Evolutionary conservation across 2,797 vertebrate genomes (phyloP).

Genomic region (Octomys mimax): DNA sequence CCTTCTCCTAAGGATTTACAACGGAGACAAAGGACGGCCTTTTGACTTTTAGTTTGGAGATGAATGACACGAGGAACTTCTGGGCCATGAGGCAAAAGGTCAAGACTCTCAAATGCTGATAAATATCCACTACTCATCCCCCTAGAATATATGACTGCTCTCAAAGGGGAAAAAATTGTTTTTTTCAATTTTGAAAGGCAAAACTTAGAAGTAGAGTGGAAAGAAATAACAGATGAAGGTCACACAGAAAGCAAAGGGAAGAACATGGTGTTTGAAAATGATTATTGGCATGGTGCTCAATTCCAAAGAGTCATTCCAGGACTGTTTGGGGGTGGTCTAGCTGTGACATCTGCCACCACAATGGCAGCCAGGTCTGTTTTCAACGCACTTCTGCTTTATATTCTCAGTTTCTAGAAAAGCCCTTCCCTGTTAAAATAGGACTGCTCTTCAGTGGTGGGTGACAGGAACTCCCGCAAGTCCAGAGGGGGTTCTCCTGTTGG

Average conservation of each 20-base stretch:
- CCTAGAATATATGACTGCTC: not conserved
- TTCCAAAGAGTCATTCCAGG: constrained; percentile 68
- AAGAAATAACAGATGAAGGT: not conserved
- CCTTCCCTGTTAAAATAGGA: not conserved
- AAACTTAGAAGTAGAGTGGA: not conserved
- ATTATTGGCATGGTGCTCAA: not conserved
- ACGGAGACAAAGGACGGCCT: constrained; percentile 7
- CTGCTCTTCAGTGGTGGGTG: not conserved
- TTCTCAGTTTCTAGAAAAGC: constrained; percentile 28
- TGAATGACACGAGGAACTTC: not conserved
- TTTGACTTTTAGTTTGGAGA: not conserved
- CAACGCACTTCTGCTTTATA: constrained; percentile 22
- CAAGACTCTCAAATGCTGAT: not conserved
- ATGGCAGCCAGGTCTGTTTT: constrained; percentile 66
- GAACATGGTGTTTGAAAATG: constrained; percentile 8
- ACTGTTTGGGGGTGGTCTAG: constrained; percentile 58
- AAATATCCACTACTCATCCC: not conserved
- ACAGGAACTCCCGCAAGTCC: not conserved
- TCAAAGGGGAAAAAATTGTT: not conserved
- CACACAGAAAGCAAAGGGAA: constrained; percentile 31
- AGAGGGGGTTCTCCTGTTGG: not conserved
- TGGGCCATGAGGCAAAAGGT: not conserved
- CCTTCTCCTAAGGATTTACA: constrained; percentile 21
- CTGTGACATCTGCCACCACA: constrained; percentile 66
- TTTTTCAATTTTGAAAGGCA: constrained; percentile 28